Conservation (phyloP, 2,888 invertebrate species). For the Diachrysia chrysitis region DNA sequence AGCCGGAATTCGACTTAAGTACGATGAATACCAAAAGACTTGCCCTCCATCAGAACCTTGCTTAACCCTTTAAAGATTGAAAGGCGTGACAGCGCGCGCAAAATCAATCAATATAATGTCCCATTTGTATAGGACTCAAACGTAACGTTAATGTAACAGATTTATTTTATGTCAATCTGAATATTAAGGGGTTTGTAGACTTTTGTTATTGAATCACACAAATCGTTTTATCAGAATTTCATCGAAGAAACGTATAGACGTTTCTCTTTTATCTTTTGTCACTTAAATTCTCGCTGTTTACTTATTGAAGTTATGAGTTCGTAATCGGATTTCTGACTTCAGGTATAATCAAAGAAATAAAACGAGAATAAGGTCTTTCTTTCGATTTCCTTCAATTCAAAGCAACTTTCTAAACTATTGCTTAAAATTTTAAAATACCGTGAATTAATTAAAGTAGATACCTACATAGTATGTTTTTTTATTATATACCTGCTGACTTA, state of each 20-base stretch:
- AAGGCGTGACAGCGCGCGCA: conserved; percentile 19
- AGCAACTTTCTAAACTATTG: neutral
- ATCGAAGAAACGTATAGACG: neutral
- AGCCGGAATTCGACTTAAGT: conserved; percentile 20
- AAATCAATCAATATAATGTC: conserved; percentile 37
- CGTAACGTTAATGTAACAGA: conserved; percentile 3
- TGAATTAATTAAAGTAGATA: too few relatives aligned
- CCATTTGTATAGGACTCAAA: conserved; percentile 5
- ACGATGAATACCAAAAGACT: conserved; percentile 25
- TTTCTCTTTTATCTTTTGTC: conserved; percentile 5
- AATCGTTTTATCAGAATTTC: neutral
- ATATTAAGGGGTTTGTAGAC: conserved; percentile 6
- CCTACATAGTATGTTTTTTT: too few relatives aligned
- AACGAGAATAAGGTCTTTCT: neutral
- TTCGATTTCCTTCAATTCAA: neutral
- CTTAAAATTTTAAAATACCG: too few relatives aligned
- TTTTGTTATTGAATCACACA: neutral
- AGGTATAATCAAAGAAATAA: neutral
- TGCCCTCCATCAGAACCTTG: conserved; percentile 39
- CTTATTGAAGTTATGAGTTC: neutral
- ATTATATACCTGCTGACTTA: too few relatives aligned
- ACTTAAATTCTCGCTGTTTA: neutral
- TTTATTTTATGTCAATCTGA: conserved; percentile 6
- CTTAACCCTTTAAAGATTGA: conserved; percentile 32
- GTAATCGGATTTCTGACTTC: neutral